A percentile compares a stretch with the other conserved stretches of the same genome.
phyloP scores from a whole-genome alignment of 2,888 invertebrate genomes.

The Tribolium freemani region DNA sequence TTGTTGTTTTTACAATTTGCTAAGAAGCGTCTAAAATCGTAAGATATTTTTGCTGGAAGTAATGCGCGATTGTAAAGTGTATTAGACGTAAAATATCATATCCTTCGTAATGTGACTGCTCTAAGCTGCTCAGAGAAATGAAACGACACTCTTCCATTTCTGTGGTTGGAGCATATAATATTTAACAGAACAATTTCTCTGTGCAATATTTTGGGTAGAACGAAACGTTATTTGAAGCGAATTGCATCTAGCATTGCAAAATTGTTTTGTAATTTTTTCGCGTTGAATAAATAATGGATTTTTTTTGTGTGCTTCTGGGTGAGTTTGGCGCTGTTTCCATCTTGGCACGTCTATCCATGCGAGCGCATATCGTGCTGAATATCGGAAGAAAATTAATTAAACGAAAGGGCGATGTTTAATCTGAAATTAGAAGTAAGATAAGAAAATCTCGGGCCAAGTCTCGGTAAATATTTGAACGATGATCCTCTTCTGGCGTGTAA shows the following conservation, averaged over 20 bases:
- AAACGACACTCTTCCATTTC: background rate
- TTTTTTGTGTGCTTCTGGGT: background rate
- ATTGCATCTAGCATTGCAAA: background rate
- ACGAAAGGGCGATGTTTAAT: constrained; percentile 45
- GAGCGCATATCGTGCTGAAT: constrained; percentile 19
- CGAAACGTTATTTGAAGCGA: too few species aligned
- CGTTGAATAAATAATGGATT: background rate
- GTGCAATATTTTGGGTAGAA: background rate
- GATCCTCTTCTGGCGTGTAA: constrained; percentile 40
- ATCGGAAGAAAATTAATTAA: constrained; percentile 41
- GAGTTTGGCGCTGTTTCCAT: constrained; percentile 5
- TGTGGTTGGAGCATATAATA: background rate
- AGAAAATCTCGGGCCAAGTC: constrained; percentile 47
- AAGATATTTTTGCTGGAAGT: too few species aligned
- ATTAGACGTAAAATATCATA: background rate
- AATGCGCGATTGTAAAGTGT: too few species aligned
- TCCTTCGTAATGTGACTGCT: background rate
- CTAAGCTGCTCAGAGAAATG: background rate
- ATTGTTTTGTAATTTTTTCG: background rate
- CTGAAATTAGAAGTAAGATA: constrained; percentile 44
- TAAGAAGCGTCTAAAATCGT: too few species aligned
- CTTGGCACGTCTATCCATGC: constrained; percentile 1
- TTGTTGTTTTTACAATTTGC: too few species aligned
- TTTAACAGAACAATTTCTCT: background rate
- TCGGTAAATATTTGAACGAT: constrained; percentile 50